These are phyloP conservation scores for western clawed frog (Xenopus tropicalis) DNA, from an alignment of 2,113 vertebrate genomes.

Conservation along the genomic window UCB_Xtro_10.0 CM004452.2:22593501-22594000, in stretches of 20 bases:
- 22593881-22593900: too few species aligned
- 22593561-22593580: constrained; percentile 75
- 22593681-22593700: constrained; percentile 76
- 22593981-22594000: too few species aligned
- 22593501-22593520: constrained; percentile 30
- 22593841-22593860: too few species aligned
- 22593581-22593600: constrained; percentile 90
- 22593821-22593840: too few species aligned
- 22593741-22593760: not conserved
- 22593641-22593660: constrained; percentile 92
- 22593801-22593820: too few species aligned
- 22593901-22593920: too few species aligned
- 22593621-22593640: constrained; percentile 99
- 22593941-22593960: too few species aligned
- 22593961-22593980: too few species aligned
- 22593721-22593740: constrained; percentile 31
- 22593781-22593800: not conserved
- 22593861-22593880: too few species aligned
- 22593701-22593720: constrained; percentile 58
- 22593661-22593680: constrained; percentile 82
- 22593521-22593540: constrained; percentile 54
- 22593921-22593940: too few species aligned
- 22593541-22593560: constrained; percentile 63
- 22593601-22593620: constrained; percentile 99
- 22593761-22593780: not conserved